Percentiles rank a stretch among this genome's conserved stretches.
These are phyloP conservation scores for Thalpophila matura DNA, from an alignment of 2,888 invertebrate genomes.

Conservation along the genomic window DNA sequence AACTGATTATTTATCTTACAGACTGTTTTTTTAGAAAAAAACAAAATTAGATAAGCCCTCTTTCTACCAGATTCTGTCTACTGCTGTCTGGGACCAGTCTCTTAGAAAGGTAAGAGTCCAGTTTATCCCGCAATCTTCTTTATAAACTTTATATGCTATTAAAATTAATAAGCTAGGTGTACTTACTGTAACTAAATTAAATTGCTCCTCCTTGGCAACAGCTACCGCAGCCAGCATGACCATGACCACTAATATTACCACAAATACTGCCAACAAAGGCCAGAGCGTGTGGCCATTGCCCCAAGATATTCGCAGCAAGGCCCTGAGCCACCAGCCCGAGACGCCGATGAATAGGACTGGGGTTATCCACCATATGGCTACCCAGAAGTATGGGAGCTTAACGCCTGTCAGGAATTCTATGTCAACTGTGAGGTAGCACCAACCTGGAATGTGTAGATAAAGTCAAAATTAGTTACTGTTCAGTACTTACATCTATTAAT, in stretches of 20 bases:
- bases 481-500: no score
- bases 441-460: constrained; percentile 74
- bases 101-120: no score
- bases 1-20: no score
- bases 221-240: constrained; percentile 81
- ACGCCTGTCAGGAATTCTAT: constrained; percentile 85
- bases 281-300: constrained; percentile 74
- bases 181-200: constrained; percentile 83
- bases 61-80: no score
- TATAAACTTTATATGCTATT: no score
- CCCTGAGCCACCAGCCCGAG: constrained; percentile 86
- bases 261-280: constrained; percentile 80
- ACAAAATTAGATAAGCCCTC: no score
- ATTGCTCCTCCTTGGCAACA: constrained; percentile 87
- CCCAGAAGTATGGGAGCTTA: constrained; percentile 80
- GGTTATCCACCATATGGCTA: constrained; percentile 80
- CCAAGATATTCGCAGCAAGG: constrained; percentile 74
- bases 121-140: no score
- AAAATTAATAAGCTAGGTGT: no score
- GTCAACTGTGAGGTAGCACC: constrained; percentile 81
- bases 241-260: constrained; percentile 79
- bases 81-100: no score
- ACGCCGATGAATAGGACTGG: constrained; percentile 80
- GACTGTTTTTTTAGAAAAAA: no score
- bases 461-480: neutral